These are phyloP conservation scores for Scaptodrosophila latifasciaeformis DNA, from an alignment of 2,888 invertebrate genomes.

Conservation along the genomic window DNA sequence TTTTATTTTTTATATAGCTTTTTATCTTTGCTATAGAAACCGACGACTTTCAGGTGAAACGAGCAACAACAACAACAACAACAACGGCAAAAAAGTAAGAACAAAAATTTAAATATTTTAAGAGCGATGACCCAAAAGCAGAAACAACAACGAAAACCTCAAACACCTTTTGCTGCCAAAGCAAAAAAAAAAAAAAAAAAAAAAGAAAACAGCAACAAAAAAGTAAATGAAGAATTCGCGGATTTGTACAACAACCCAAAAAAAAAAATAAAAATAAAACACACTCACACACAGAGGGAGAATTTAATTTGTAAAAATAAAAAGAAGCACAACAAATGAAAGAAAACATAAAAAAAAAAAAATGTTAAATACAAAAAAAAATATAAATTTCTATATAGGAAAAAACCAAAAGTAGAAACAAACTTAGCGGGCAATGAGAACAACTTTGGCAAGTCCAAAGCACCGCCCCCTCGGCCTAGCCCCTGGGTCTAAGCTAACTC, in stretches of 20 bases:
- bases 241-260: conserved; percentile 21
- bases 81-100: conserved; percentile 28
- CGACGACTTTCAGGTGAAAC: conserved; percentile 67
- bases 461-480: no score
- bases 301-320: conserved; percentile 4
- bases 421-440: conserved; percentile 3
- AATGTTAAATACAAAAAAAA: conserved; percentile 4
- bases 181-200: conserved; percentile 28
- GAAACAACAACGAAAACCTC: conserved; percentile 35
- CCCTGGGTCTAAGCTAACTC: no score
- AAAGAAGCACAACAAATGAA: conserved; percentile 10
- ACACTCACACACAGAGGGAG: conserved; percentile 3
- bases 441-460: no score
- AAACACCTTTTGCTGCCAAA: conserved; percentile 59
- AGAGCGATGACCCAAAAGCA: conserved; percentile 69
- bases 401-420: conserved; percentile 5
- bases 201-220: conserved; percentile 19
- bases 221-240: conserved; percentile 34
- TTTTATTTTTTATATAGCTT: background rate
- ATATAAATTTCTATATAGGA: background rate
- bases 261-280: background rate
- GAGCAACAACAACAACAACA: conserved; percentile 37
- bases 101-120: conserved; percentile 66
- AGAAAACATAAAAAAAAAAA: background rate
- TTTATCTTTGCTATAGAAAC: conserved; percentile 31